Conservation (phyloP, 2,888 invertebrate species). For the Phrixothrix hirtus region DNA sequence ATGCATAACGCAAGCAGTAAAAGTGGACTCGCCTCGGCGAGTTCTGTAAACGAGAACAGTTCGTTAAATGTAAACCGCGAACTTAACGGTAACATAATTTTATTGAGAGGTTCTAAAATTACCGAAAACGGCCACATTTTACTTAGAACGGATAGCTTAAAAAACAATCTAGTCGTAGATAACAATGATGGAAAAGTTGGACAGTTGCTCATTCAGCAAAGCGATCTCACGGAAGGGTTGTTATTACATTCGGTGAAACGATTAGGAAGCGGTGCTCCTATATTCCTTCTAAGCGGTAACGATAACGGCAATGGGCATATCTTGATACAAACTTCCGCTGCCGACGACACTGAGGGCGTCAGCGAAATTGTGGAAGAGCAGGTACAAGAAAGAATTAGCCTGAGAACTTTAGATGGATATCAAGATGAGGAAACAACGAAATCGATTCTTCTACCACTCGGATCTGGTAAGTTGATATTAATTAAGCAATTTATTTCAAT, state of each 20-base stretch:
- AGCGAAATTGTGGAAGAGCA: constrained; percentile 30
- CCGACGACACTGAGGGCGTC: constrained; percentile 38
- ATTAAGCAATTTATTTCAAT: neutral
- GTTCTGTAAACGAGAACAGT: constrained; percentile 37
- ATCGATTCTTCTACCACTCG: constrained; percentile 47
- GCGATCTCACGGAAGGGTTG: constrained; percentile 50
- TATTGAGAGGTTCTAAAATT: constrained; percentile 48
- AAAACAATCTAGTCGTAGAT: constrained; percentile 45
- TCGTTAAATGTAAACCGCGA: constrained; percentile 37
- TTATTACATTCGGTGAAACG: constrained; percentile 53
- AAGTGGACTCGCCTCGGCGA: constrained; percentile 42
- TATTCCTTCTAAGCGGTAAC: constrained; percentile 50
- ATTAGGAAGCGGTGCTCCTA: constrained; percentile 49
- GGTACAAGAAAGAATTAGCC: constrained; percentile 24
- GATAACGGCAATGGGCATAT: constrained; percentile 50
- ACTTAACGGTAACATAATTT: constrained; percentile 48
- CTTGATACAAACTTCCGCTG: constrained; percentile 48
- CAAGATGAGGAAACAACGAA: constrained; percentile 46
- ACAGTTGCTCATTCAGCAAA: constrained; percentile 52
- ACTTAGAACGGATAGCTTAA: constrained; percentile 46
- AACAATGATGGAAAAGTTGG: constrained; percentile 47
- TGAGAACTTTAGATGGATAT: constrained; percentile 46
- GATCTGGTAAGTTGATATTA: constrained; percentile 47
- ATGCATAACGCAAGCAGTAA: constrained; percentile 48
- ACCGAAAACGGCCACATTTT: constrained; percentile 49